Evolutionary conservation across 2,888 invertebrate genomes (phyloP), one percentile per base, ranked within the genome.

Genomic region (Eretmocerus hayati): DNA sequence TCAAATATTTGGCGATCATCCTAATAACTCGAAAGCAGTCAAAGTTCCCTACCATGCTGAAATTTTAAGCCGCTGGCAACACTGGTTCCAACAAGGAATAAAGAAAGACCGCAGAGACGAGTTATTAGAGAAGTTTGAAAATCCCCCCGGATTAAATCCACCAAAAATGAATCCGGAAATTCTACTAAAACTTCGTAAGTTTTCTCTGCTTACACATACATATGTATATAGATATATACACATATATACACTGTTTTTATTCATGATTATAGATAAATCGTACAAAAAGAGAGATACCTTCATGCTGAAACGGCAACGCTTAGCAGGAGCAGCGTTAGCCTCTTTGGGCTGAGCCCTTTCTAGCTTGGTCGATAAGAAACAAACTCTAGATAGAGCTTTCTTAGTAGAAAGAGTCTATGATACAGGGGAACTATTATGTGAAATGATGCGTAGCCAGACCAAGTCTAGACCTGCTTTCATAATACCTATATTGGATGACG

Each of bases 161-260:
- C 36, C 36, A 9, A n/a, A 35, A 22, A 5, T 36, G 4, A 43
- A 43, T 18, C 36, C 43, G 8, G 43, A 43, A 26, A 22, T 35
- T n/a, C n/a, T n/a, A n/a, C n/a, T n/a, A n/a, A n/a, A n/a, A n/a
- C n/a, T n/a, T n/a, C n/a, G n/a, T n/a, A n/a, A n/a, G n/a, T n/a
- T n/a, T n/a, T n/a, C n/a, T n/a, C n/a, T n/a, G n/a, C n/a, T n/a
- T n/a, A n/a, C n/a, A n/a, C n/a, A n/a, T n/a, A n/a, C n/a, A n/a
- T n/a, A n/a, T n/a, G n/a, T n/a, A n/a, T n/a, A n/a, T n/a, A n/a
- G n/a, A n/a, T n/a, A n/a, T n/a, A n/a, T n/a, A n/a, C n/a, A n/a
- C n/a, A n/a, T n/a, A n/a, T n/a, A n/a, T n/a, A n/a, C n/a, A n/a
- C n/a, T n/a, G n/a, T n/a, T n/a, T n/a, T n/a, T n/a, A 4, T 21